Percentiles rank a stretch among this genome's conserved stretches.
Conservation (phyloP, 2,888 invertebrate species). For the Phlogophora meticulosa region DNA sequence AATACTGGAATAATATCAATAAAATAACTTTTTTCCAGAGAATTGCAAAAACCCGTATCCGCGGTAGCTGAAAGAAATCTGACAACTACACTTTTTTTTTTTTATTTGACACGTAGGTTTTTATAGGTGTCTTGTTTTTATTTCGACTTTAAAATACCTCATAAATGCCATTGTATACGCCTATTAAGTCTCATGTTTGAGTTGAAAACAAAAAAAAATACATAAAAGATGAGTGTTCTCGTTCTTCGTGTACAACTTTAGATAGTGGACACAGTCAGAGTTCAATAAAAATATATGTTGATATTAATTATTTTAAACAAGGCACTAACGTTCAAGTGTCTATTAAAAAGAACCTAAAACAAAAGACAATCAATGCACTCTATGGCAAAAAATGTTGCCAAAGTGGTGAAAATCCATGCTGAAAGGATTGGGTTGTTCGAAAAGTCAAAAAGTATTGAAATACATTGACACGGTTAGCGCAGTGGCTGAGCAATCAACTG, state of each 20-base stretch:
- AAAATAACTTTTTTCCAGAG: slow-evolving; percentile 22
- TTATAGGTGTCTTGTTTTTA: background rate
- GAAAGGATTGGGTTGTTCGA: no score
- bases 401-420: background rate
- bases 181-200: no score
- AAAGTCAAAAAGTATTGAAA: no score
- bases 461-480: no score
- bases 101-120: slow-evolving; percentile 22
- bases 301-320: no score
- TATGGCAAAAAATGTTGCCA: slow-evolving; percentile 12
- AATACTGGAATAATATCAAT: slow-evolving; percentile 21
- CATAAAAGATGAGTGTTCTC: no score
- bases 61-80: slow-evolving; percentile 23
- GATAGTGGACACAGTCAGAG: no score
- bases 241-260: no score
- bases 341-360: background rate
- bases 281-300: no score
- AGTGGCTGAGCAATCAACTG: no score
- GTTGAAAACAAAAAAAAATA: no score
- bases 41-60: slow-evolving; percentile 13
- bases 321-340: background rate
- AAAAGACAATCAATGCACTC: slow-evolving; percentile 20
- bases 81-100: slow-evolving; percentile 20
- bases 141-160: background rate
- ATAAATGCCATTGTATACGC: background rate